phyloP scores from a whole-genome alignment of 2,888 invertebrate genomes.

The Autographa pulchrina region DNA sequence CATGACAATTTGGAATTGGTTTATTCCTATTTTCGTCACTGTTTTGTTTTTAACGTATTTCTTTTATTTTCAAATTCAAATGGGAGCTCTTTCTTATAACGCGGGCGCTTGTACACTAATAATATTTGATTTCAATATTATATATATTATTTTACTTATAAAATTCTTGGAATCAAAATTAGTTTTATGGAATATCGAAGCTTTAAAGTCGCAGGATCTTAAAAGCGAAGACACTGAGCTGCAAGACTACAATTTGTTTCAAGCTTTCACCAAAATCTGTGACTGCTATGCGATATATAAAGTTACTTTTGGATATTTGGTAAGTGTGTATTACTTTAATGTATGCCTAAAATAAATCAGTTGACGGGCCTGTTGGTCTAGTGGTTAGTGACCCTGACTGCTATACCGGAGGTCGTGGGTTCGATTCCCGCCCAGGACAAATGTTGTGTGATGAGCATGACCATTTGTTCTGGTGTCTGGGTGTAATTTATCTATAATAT shows the following conservation, averaged over 20 bases:
- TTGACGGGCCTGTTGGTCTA: too few relatives aligned
- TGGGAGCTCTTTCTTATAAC: neutral
- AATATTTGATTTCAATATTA: slow-evolving; percentile 23
- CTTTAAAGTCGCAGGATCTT: neutral
- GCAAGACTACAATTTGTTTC: slow-evolving; percentile 14
- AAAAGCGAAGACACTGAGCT: neutral
- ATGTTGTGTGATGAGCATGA: too few relatives aligned
- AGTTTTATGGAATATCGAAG: slow-evolving; percentile 22
- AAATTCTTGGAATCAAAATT: slow-evolving; percentile 28
- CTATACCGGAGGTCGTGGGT: too few relatives aligned
- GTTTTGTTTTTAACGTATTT: neutral
- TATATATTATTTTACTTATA: slow-evolving; percentile 10
- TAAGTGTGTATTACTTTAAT: slow-evolving; percentile 30
- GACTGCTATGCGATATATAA: slow-evolving; percentile 28
- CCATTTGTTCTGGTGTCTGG: too few relatives aligned
- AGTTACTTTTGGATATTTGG: slow-evolving; percentile 12
- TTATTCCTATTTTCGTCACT: neutral
- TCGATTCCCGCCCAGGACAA: too few relatives aligned
- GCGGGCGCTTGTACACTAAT: neutral
- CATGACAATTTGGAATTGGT: slow-evolving; percentile 20
- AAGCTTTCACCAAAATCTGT: slow-evolving; percentile 26
- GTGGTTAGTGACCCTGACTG: too few relatives aligned
- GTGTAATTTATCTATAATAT: too few relatives aligned
- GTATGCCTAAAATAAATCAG: too few relatives aligned
- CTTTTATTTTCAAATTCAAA: neutral